Evolutionary conservation across 2,113 vertebrate species (phyloP), one percentile per base, ranked within the genome.

Genomic region (Dasyornis broadbenti): DNA sequence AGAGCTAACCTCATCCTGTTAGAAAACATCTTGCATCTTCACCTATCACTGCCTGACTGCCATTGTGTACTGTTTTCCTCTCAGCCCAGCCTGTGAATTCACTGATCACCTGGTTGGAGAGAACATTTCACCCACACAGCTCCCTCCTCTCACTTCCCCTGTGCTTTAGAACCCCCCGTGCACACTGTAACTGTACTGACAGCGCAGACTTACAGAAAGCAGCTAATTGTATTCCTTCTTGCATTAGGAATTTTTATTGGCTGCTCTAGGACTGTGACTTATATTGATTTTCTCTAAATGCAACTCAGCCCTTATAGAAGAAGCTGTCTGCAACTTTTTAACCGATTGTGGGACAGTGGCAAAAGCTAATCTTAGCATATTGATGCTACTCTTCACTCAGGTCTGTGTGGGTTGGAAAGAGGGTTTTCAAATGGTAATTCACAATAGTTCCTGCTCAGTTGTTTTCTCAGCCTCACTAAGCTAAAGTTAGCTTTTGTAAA

Each of bases 1-100:
- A 97, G 92, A 92, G 66, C 86, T 97, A 97, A 97, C 96, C 94
- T 97, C 96, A 97, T 97, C 97, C 96, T 97, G 95, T 95, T 91
- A 64, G 76, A 69, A 90, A 92, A 56, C 17, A 31, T 59, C 63
- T 92, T 8, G 2, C 35, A 59, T 92, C 84, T 95, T 84, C n/a
- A 81, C 26, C 59, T 50, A 3, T 56, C 20, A 27, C 63, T 88
- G 73, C 83, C 63, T 68, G 57, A 2, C 17, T 91, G 68, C 47
- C 72, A 52, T 65, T 68, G 10, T 94, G 68, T 66, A 21, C 82
- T 27, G 5, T 90, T 81, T 89, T 59, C 50, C 81, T 30, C 40
- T 65, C 54, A 65, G 73, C 86, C 70, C 63, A 77, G 77, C 39
- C 59, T 52, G 14, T 61, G 63, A 91, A 76, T 86, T 90, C 82